Conservation (phyloP, 2,797 vertebrate species). For the Monodelphis domestica region DNA sequence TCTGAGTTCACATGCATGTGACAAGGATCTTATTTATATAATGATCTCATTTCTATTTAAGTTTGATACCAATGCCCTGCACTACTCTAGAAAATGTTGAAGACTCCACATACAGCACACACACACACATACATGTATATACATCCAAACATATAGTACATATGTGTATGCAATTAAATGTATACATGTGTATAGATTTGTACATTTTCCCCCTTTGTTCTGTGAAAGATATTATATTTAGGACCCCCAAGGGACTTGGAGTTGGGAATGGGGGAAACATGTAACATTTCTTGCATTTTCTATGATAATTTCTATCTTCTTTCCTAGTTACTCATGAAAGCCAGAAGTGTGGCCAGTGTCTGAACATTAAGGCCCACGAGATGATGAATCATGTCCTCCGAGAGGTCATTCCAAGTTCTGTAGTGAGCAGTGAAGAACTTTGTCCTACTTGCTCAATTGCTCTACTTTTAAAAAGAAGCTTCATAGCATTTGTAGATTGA, state of each 20-base stretch:
- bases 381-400: neutral
- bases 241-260: neutral
- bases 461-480: conserved; percentile 53
- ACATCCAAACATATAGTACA: no score
- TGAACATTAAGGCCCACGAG: neutral
- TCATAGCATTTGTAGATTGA: neutral
- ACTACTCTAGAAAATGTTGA: neutral
- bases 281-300: conserved; percentile 26
- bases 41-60: neutral
- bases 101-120: neutral
- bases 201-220: neutral
- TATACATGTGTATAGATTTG: no score
- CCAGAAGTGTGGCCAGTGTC: neutral
- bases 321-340: conserved; percentile 39
- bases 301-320: conserved; percentile 44
- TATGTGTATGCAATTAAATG: no score
- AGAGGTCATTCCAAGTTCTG: neutral
- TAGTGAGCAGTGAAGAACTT: conserved; percentile 20
- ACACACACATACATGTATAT: neutral
- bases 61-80: neutral
- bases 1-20: neutral
- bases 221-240: neutral
- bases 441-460: neutral
- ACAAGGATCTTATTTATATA: neutral
- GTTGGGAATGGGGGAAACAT: neutral